phyloP scores from a whole-genome alignment of 2,797 vertebrate genomes.

The Poeciliopsis presidionis region DNA sequence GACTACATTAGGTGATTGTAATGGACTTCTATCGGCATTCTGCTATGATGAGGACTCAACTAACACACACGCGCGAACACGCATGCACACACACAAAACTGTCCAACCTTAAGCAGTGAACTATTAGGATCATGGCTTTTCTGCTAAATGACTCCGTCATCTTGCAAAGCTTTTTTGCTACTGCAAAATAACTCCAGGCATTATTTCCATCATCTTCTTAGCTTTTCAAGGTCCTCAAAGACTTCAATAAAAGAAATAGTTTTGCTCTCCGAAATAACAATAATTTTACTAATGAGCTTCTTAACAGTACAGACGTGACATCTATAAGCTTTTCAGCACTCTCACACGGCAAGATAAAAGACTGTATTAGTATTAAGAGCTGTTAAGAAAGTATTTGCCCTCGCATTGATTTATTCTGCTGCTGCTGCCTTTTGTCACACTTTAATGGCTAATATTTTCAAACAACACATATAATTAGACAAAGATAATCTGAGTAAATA shows the following conservation, averaged over 20 bases:
- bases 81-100: constrained; percentile 23
- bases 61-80: constrained; percentile 23
- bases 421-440: not conserved
- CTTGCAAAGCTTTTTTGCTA: constrained; percentile 2
- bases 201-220: not conserved
- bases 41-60: constrained; percentile 51
- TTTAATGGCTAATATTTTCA: not conserved
- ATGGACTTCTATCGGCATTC: constrained; percentile 67
- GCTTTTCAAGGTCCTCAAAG: constrained; percentile 19
- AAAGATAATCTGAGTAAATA: not conserved
- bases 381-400: not conserved
- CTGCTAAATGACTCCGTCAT: constrained; percentile 42
- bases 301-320: not conserved
- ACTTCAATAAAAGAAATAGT: not conserved
- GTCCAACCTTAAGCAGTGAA: constrained; percentile 47
- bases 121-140: constrained; percentile 35
- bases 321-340: constrained; percentile 4
- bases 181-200: constrained; percentile 24
- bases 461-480: not conserved
- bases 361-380: constrained; percentile 11
- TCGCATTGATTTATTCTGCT: not conserved
- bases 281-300: constrained; percentile 7
- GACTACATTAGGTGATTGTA: constrained; percentile 75
- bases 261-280: constrained; percentile 1
- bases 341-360: constrained; percentile 15